Base-by-base conservation (phyloP, 2,113 vertebrate species). In the Propithecus coquereli region DNA sequence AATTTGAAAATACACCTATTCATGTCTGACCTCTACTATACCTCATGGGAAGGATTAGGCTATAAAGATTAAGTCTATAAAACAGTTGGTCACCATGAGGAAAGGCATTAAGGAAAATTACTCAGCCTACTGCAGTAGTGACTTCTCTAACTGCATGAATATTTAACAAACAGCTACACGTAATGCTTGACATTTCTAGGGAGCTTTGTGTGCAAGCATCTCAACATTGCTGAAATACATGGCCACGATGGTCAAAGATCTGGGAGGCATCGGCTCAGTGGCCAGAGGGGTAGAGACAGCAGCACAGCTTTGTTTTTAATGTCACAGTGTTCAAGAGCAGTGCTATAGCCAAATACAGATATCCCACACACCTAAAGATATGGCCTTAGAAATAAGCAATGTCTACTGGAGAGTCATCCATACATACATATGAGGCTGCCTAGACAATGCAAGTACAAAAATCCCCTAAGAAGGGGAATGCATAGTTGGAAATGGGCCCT, bases 151-250 rank as follows among this genome's bases (percentile, higher is more conserved):
- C 59, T 45, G 54, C 71, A 40, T 61, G 73, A 80, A 95, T 95
- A 94, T 47, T 91, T 94, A 84, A 96, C 77, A 84, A 90, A 22
- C 93, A 97, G 76, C 85, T 96, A 80, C 89, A 96, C 71, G 82
- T 66, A 95, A 87, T 50, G 77, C 37, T 50, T 66, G 93, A 76
- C 94, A 93, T 87, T 85, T 92, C 90, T 94, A 11, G 40, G 85
- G 91, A 43, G 77, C 25, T 82, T 76, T 84, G 77, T 73, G 63
- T 27, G 59, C 2, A 34, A 84, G 52, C 52, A 37, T 79, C 91
- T 92, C 47, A 74, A 50, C 61, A 80, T 74, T 1, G 8, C 63
- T 70, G 79, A 94, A 97, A 96, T 11, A 13, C 61, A 86, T 40
- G 74, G 79, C 27, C 12, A 68, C 81, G 82, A 73, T 94, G 25